Evolutionary conservation across 1,140 invertebrate genomes (phyloP).

Genomic region (Schlechtendalia chinensis): DNA sequence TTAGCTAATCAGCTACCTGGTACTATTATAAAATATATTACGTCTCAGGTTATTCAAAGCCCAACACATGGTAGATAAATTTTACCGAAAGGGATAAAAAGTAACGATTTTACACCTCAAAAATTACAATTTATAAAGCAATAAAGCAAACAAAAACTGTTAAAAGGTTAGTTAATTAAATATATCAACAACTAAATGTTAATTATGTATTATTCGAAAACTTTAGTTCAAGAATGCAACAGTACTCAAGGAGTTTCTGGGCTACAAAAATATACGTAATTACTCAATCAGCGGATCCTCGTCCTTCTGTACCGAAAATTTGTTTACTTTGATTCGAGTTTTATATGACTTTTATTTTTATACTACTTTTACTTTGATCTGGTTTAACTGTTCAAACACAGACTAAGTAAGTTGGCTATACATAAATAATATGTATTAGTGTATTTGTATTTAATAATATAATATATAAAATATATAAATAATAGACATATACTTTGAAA

Average conservation of each 20-base stretch:
- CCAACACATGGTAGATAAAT: slow-evolving; percentile 74
- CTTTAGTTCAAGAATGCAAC: slow-evolving; percentile 58
- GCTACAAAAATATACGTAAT: slow-evolving; percentile 79
- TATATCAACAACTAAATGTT: neutral
- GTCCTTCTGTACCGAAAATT: neutral
- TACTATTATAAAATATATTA: slow-evolving; percentile 83
- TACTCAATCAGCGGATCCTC: slow-evolving; percentile 65
- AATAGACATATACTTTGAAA: too few species aligned
- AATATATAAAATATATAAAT: too few species aligned
- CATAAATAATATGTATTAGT: too few species aligned
- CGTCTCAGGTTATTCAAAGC: slow-evolving; percentile 78
- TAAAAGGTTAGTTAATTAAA: slow-evolving; percentile 68
- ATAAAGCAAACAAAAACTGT: slow-evolving; percentile 80
- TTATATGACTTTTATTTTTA: too few species aligned
- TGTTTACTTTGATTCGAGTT: too few species aligned
- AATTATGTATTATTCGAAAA: slow-evolving; percentile 27
- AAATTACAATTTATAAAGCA: slow-evolving; percentile 77
- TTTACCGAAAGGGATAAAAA: slow-evolving; percentile 77
- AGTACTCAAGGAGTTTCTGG: slow-evolving; percentile 78
- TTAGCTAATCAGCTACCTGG: too few species aligned
- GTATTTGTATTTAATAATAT: too few species aligned
- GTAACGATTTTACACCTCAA: slow-evolving; percentile 75
- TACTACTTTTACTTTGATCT: too few species aligned
- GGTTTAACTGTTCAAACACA: neutral
- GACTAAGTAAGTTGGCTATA: slow-evolving; percentile 1